A percentile compares a stretch with the other conserved stretches of the same genome.
Evolutionary conservation across 2,888 invertebrate genomes (phyloP).

Genomic region (Erebia palarica): DNA sequence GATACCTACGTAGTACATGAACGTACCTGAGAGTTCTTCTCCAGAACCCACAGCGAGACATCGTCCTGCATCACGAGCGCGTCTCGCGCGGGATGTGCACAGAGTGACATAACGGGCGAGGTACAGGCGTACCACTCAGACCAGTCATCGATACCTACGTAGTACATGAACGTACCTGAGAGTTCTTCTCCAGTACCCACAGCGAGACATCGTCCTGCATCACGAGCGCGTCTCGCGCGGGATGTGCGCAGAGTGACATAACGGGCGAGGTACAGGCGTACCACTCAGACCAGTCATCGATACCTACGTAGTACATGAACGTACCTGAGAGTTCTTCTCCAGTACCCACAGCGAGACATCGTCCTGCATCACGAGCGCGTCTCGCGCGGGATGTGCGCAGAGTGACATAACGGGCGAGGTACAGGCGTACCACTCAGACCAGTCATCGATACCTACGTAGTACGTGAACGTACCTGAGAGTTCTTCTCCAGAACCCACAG

Average conservation of each 20-base stretch:
- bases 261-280: slow-evolving; percentile 62
- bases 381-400: slow-evolving; percentile 82
- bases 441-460: no score
- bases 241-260: slow-evolving; percentile 84
- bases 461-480: slow-evolving; percentile 41
- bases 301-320: no score
- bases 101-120: slow-evolving; percentile 73
- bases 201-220: slow-evolving; percentile 88
- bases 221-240: slow-evolving; percentile 84
- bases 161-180: slow-evolving; percentile 40
- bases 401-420: slow-evolving; percentile 74
- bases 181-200: slow-evolving; percentile 68
- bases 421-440: slow-evolving; percentile 81
- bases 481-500: slow-evolving; percentile 78
- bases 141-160: no score
- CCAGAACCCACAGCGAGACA: slow-evolving; percentile 82
- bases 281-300: no score
- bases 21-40: slow-evolving; percentile 51
- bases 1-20: no score
- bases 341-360: slow-evolving; percentile 85
- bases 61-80: slow-evolving; percentile 89
- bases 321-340: slow-evolving; percentile 53
- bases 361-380: slow-evolving; percentile 88
- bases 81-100: slow-evolving; percentile 83
- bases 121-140: slow-evolving; percentile 81